Evolutionary conservation across 2,113 vertebrate genomes (phyloP).

Genomic region (Bos javanicus): DNA sequence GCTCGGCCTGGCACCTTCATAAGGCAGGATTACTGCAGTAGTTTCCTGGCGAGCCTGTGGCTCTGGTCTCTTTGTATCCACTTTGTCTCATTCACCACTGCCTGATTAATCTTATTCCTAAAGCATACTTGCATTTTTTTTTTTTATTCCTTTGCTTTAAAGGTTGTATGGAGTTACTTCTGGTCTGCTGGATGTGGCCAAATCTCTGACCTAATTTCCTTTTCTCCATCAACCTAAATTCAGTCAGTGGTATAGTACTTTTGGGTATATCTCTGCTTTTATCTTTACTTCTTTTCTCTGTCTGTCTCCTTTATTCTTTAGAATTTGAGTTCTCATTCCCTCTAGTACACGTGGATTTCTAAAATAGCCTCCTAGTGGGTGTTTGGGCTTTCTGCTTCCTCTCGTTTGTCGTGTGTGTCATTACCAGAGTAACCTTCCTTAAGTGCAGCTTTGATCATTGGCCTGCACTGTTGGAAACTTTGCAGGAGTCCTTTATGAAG

Average conservation of each 20-base stretch:
- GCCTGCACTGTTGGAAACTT: neutral
- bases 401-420: neutral
- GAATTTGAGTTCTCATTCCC: neutral
- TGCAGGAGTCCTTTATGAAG: neutral
- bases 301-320: neutral
- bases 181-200: neutral
- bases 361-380: neutral
- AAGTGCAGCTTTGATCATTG: neutral
- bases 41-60: neutral
- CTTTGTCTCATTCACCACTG: neutral
- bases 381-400: neutral
- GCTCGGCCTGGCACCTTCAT: neutral
- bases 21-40: neutral
- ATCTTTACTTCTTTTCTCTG: neutral
- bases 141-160: conserved; percentile 10
- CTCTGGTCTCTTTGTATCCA: neutral
- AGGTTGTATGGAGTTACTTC: neutral
- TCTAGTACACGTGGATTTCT: neutral
- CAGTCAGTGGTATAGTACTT: neutral
- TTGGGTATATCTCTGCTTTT: neutral
- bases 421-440: neutral
- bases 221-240: neutral
- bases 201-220: neutral
- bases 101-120: neutral
- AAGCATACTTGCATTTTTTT: neutral